phyloP scores from a whole-genome alignment of 2,888 invertebrate genomes.

The Atethmia centrago region DNA sequence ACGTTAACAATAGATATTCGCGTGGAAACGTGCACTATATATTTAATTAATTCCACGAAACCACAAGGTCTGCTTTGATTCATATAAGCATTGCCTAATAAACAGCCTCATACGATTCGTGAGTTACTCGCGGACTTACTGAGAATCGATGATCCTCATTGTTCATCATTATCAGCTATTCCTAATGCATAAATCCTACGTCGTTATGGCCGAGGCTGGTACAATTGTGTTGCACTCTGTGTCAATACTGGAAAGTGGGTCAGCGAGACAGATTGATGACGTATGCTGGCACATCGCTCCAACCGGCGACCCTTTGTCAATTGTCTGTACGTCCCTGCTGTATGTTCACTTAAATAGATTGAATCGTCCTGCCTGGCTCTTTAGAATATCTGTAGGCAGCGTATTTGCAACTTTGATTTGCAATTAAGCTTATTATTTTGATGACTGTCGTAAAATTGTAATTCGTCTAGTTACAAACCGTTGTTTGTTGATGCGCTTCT shows the following conservation, averaged over 20 bases:
- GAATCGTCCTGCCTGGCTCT: conserved; percentile 36
- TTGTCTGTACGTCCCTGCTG: conserved; percentile 39
- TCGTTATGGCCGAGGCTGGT: conserved; percentile 48
- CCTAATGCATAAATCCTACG: conserved; percentile 62
- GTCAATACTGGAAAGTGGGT: conserved; percentile 69
- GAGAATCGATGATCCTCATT: conserved; percentile 64
- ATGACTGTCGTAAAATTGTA: neutral
- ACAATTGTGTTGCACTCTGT: conserved; percentile 62
- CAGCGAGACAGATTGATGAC: conserved; percentile 67
- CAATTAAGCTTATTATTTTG: conserved; percentile 5
- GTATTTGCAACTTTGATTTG: conserved; percentile 28
- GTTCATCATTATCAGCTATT: conserved; percentile 66
- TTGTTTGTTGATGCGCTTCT: neutral
- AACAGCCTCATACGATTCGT: conserved; percentile 58
- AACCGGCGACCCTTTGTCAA: conserved; percentile 61
- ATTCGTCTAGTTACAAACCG: neutral
- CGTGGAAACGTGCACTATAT: conserved; percentile 8
- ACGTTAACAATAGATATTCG: conserved; percentile 11
- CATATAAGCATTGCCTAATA: conserved; percentile 46
- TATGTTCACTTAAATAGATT: conserved; percentile 54
- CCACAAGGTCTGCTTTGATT: conserved; percentile 22
- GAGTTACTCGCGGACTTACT: conserved; percentile 56
- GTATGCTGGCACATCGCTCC: conserved; percentile 57
- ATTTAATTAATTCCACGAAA: conserved; percentile 33
- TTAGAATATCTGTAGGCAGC: conserved; percentile 13